These are phyloP conservation scores for Galeopterus variegatus DNA, from an alignment of 2,113 vertebrate species.

Conservation along the genomic window DNA sequence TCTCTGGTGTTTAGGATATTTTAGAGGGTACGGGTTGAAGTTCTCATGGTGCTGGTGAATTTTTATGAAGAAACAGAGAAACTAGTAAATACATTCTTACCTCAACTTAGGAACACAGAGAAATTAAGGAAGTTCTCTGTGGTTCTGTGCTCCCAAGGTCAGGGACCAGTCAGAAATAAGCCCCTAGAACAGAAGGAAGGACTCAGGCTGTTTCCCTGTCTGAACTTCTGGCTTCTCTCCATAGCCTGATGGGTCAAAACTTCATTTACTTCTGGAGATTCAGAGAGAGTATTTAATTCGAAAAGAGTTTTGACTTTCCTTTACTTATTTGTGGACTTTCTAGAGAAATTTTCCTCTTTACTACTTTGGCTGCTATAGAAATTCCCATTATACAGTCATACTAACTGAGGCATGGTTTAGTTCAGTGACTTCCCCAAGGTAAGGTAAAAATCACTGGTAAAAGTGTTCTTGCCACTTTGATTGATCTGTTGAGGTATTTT, in stretches of 20 bases:
- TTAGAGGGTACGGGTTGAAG: neutral
- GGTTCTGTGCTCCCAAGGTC: neutral
- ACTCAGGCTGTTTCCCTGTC: neutral
- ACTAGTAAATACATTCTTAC: neutral
- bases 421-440: neutral
- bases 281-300: neutral
- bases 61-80: neutral
- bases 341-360: neutral
- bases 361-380: neutral
- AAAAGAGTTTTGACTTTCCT: neutral
- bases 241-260: neutral
- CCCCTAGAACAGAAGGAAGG: neutral
- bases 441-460: neutral
- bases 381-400: neutral
- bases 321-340: constrained; percentile 7
- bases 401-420: neutral
- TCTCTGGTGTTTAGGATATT: neutral
- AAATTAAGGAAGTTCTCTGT: neutral
- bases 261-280: neutral
- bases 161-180: neutral
- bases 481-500: neutral
- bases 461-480: neutral
- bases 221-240: neutral
- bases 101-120: neutral
- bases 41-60: neutral